These are phyloP conservation scores for Nemurella pictetii DNA, from an alignment of 2,888 invertebrate genomes.

Conservation along the genomic window DNA sequence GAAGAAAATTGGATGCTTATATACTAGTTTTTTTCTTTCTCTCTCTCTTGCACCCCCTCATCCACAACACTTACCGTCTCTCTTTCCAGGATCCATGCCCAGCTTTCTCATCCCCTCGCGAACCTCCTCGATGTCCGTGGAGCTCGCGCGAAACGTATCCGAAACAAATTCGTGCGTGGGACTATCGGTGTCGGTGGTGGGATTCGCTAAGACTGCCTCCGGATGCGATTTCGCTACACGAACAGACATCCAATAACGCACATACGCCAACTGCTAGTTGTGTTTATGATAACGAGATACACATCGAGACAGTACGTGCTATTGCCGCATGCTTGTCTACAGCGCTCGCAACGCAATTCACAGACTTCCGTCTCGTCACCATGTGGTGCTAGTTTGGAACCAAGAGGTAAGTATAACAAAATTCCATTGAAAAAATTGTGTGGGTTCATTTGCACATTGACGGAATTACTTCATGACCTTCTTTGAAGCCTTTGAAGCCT, in stretches of 20 bases:
- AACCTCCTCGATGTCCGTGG: slow-evolving; percentile 70
- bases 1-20: no score
- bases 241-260: slow-evolving; percentile 36
- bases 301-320: slow-evolving; percentile 43
- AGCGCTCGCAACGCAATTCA: not conserved
- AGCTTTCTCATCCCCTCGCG: slow-evolving; percentile 76
- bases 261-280: slow-evolving; percentile 15
- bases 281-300: slow-evolving; percentile 10
- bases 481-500: no score
- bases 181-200: slow-evolving; percentile 38
- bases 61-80: slow-evolving; percentile 41
- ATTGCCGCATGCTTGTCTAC: not conserved
- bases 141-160: slow-evolving; percentile 69
- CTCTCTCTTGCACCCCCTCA: no score
- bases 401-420: no score
- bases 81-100: slow-evolving; percentile 58
- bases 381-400: no score
- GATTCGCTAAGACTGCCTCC: slow-evolving; percentile 35
- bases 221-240: slow-evolving; percentile 37
- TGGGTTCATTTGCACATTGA: no score
- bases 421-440: no score
- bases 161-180: slow-evolving; percentile 74
- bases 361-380: not conserved
- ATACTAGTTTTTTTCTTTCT: no score
- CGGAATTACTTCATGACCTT: no score